Conservation (phyloP, 2,888 invertebrate species). For the Xestobium rufovillosum region DNA sequence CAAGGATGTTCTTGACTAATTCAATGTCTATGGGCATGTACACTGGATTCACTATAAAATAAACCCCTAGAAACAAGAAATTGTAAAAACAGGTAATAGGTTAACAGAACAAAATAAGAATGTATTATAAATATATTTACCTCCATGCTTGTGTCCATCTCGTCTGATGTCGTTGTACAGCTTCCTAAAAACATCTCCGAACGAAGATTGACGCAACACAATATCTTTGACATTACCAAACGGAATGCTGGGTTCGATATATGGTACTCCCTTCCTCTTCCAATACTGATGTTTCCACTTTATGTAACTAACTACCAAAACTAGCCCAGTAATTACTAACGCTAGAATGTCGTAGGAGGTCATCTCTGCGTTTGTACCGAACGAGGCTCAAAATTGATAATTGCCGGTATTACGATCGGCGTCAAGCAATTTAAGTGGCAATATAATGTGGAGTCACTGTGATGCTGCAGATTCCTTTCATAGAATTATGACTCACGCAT, state of each 20-base stretch:
- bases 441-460: too few species aligned
- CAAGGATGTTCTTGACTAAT: slow-evolving; percentile 41
- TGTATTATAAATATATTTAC: slow-evolving; percentile 13
- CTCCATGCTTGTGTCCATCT: slow-evolving; percentile 11
- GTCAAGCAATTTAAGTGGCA: too few species aligned
- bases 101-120: too few species aligned
- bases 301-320: background rate
- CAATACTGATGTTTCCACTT: background rate
- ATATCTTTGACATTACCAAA: background rate
- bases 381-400: too few species aligned
- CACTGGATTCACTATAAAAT: too few species aligned
- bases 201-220: background rate
- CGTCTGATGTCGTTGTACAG: slow-evolving; percentile 12
- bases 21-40: slow-evolving; percentile 20
- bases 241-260: slow-evolving; percentile 2
- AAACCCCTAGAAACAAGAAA: too few species aligned
- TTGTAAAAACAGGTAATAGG: too few species aligned
- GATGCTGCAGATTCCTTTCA: too few species aligned
- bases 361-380: too few species aligned
- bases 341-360: too few species aligned
- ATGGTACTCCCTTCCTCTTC: background rate
- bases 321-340: background rate
- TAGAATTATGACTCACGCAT: too few species aligned
- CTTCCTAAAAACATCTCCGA: slow-evolving; percentile 2
- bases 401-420: too few species aligned